Evolutionary conservation across 2,797 vertebrate genomes (phyloP), one percentile per base, ranked within the genome.

Genomic region (Leptodactylus fallax): DNA sequence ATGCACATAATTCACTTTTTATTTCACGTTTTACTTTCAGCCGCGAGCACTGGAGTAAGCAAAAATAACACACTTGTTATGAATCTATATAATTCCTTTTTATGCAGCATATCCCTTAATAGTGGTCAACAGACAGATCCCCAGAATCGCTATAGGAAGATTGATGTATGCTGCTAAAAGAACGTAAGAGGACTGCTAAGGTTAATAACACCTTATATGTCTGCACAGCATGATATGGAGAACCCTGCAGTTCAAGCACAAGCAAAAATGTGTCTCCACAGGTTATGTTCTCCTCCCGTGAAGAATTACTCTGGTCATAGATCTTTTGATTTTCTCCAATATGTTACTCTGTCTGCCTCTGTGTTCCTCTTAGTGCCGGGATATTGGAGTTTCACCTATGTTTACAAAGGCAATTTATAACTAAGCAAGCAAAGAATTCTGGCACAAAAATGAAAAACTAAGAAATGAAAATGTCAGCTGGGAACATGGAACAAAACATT

Each of bases 141-240:
- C 23, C 56, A 1, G 83, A 27, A 60, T 76, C 23, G 36, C 69
- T 85, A 60, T 76, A 49, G 58, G 55, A 85, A 85, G 71, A 85
- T 85, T 85, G 83, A 85, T 85, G 83, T 49, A 7, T 16, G 36
- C 21, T 7, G 55, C 36, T 56, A 76, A 58, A 61, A 16, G 49
- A 25, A 82, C 13, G 36, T 61, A 69, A 74, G 86, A 87, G 71
- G 79, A 83, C 58, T 77, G 80, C 86, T 77, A 82, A 87, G 86
- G 86, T 87, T 87, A 87, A 87, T 87, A 87, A 82, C 69, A 74
- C 86, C 56, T 87, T 82, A 83, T 82, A 56, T 78, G 79, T 65
- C 86, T 77, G 53, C 87, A 23, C 87, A 83, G 87, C 72, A 23
- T 12, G 58, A 65, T 87, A 65, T 58, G 47, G 25, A 56, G 81